Evolutionary conservation across 2,113 vertebrate genomes (phyloP).

Genomic region (Bufo bufo): DNA sequence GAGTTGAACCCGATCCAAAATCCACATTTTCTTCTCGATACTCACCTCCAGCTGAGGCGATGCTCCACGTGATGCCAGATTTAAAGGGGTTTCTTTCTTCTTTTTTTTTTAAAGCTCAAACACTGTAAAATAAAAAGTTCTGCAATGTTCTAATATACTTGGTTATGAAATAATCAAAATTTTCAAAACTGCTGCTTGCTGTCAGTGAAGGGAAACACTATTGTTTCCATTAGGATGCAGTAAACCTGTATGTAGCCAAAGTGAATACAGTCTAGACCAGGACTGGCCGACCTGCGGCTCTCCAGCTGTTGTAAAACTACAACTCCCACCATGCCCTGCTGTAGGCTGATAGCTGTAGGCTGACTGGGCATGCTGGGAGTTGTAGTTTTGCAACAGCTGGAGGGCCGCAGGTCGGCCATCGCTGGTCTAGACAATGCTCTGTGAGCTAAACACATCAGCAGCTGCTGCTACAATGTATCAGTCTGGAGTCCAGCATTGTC

Average conservation of each 20-base stretch:
- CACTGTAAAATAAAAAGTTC: background rate
- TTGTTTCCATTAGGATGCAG: too few species aligned
- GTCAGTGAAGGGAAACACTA: background rate
- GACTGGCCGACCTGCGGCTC: too few species aligned
- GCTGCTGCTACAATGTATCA: too few species aligned
- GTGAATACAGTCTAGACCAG: too few species aligned
- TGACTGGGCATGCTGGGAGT: too few species aligned
- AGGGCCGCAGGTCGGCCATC: too few species aligned
- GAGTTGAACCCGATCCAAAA: background rate
- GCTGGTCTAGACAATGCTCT: background rate
- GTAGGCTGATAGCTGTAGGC: too few species aligned
- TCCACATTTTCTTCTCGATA: background rate
- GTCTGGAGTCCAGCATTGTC: too few species aligned
- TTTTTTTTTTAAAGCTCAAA: background rate
- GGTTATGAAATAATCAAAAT: background rate
- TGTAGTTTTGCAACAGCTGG: too few species aligned
- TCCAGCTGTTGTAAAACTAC: too few species aligned
- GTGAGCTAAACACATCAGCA: background rate
- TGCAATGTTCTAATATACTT: background rate
- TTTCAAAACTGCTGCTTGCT: background rate
- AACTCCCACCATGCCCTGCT: too few species aligned
- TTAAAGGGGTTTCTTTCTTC: background rate
- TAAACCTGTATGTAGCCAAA: background rate
- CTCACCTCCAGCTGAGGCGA: background rate
- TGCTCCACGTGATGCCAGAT: background rate